A percentile compares a stretch with the other conserved stretches of the same genome.
Conservation (phyloP, 2,888 invertebrate species). For the Chironomus riparius region DNA sequence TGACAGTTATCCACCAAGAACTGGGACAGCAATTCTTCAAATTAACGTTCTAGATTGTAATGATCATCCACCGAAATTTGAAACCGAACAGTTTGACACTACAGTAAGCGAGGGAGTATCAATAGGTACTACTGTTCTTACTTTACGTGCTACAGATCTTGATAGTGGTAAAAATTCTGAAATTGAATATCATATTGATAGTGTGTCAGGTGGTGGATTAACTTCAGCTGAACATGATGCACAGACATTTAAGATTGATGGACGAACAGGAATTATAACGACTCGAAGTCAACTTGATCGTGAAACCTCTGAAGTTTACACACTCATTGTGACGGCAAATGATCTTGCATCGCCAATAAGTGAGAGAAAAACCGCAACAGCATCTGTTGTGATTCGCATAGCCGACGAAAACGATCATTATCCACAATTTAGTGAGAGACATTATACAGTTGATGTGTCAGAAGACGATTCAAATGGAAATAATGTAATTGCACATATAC, state of each 20-base stretch:
- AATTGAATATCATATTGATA: slow-evolving; percentile 68
- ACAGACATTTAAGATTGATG: slow-evolving; percentile 77
- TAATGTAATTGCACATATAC: slow-evolving; percentile 71
- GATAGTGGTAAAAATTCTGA: slow-evolving; percentile 86
- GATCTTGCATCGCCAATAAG: slow-evolving; percentile 74
- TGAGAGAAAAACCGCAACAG: slow-evolving; percentile 70
- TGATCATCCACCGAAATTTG: slow-evolving; percentile 90
- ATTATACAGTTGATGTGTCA: slow-evolving; percentile 75
- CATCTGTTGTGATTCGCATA: slow-evolving; percentile 72
- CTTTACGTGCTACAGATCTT: slow-evolving; percentile 84
- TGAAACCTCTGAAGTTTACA: slow-evolving; percentile 79
- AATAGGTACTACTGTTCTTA: slow-evolving; percentile 78
- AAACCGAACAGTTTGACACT: slow-evolving; percentile 82
- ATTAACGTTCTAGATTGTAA: slow-evolving; percentile 92
- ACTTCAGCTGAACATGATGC: slow-evolving; percentile 56
- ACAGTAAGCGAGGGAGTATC: slow-evolving; percentile 82
- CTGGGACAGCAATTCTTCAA: slow-evolving; percentile 81
- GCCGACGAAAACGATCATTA: slow-evolving; percentile 90
- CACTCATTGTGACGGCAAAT: slow-evolving; percentile 72
- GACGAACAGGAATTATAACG: slow-evolving; percentile 74
- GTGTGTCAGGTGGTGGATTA: slow-evolving; percentile 55
- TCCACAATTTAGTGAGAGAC: slow-evolving; percentile 83
- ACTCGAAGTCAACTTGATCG: slow-evolving; percentile 74
- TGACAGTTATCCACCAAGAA: slow-evolving; percentile 75
- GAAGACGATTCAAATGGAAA: slow-evolving; percentile 82